These are phyloP conservation scores for Falco columbarius DNA, from an alignment of 2,797 vertebrate genomes.

Conservation along the genomic window DNA sequence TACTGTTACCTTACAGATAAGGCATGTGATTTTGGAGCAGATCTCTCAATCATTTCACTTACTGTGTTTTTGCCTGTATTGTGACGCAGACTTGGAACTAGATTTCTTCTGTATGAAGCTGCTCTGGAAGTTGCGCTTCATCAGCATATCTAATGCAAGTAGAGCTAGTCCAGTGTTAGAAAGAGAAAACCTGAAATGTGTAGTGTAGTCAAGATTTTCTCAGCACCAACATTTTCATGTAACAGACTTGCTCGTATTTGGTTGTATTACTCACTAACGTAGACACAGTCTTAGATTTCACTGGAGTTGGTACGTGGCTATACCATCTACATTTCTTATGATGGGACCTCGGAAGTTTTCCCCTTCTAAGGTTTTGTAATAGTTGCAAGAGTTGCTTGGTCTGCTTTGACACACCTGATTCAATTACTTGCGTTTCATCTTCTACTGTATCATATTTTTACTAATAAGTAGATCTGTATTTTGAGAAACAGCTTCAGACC, in stretches of 20 bases:
- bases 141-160: background rate
- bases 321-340: background rate
- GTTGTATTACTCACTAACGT: background rate
- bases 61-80: background rate
- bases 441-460: background rate
- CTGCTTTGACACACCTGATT: background rate
- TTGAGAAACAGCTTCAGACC: background rate
- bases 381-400: background rate
- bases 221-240: background rate
- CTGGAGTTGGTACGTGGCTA: background rate
- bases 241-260: background rate
- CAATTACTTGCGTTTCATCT: background rate
- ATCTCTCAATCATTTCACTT: background rate
- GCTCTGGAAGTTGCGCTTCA: background rate
- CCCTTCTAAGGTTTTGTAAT: background rate
- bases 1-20: background rate
- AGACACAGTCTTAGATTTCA: background rate
- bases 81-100: background rate
- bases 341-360: background rate
- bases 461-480: background rate
- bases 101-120: background rate
- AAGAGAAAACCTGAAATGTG: background rate
- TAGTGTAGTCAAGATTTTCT: background rate
- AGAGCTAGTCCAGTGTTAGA: background rate
- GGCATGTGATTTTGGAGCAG: background rate